A percentile compares a stretch with the other conserved stretches of the same genome.
phyloP scores from a whole-genome alignment of 2,797 vertebrate genomes.

The Galago senegalensis region DNA sequence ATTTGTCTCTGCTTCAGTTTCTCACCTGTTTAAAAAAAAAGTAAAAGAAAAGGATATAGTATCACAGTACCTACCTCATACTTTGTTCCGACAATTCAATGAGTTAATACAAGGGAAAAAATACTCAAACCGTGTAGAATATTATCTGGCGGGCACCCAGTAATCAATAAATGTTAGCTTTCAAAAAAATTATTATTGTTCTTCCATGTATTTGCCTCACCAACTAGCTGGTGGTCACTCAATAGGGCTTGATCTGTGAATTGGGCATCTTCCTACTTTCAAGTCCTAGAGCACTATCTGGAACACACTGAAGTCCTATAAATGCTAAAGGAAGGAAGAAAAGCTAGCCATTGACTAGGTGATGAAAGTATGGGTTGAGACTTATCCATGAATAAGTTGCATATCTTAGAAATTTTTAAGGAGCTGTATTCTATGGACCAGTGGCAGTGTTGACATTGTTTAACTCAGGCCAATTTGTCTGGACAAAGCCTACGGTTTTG shows the following conservation, averaged over 20 bases:
- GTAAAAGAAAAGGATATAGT: not conserved
- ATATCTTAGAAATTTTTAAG: not conserved
- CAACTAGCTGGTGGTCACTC: not conserved
- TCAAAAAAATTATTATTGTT: constrained; percentile 14
- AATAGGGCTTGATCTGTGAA: not conserved
- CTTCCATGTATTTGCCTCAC: not conserved
- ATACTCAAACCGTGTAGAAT: not conserved
- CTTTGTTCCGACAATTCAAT: not conserved
- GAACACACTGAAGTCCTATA: not conserved
- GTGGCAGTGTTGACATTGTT: not conserved
- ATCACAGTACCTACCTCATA: not conserved
- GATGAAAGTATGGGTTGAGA: not conserved
- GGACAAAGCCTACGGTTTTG: not conserved
- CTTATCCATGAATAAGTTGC: not conserved
- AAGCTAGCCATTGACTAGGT: not conserved
- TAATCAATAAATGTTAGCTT: not conserved
- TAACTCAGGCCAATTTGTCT: not conserved
- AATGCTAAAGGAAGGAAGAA: not conserved
- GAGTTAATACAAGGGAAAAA: not conserved
- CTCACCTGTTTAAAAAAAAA: not conserved
- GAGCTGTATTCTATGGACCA: not conserved
- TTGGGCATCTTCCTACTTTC: not conserved
- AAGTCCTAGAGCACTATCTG: not conserved
- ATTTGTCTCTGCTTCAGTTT: not conserved
- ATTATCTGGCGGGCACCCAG: not conserved